A percentile compares a stretch with the other conserved stretches of the same genome.
phyloP scores from a whole-genome alignment of 2,113 vertebrate genomes.

The Xenopus borealis region DNA sequence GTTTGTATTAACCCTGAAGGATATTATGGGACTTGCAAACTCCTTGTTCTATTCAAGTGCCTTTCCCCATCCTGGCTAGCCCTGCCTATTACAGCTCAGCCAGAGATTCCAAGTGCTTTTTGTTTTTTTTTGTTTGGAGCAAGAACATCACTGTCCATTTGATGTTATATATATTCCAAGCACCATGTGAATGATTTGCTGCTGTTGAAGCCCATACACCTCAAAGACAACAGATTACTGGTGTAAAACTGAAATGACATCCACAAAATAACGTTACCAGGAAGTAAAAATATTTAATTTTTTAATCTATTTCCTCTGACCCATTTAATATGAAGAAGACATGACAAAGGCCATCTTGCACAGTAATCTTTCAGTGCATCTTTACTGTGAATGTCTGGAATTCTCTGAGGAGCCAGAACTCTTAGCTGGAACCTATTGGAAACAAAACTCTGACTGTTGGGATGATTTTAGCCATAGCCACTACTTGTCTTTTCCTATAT shows the following conservation, averaged over 20 bases:
- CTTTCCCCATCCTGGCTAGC: conserved; percentile 13
- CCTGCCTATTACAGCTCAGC: conserved; percentile 1
- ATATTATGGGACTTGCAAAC: background rate
- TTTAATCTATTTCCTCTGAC: no score
- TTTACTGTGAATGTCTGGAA: background rate
- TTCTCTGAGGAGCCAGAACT: background rate
- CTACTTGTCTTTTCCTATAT: no score
- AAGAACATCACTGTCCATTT: background rate
- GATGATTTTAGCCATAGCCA: no score
- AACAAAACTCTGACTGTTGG: no score
- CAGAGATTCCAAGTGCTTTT: background rate
- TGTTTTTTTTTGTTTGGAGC: background rate
- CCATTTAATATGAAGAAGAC: no score
- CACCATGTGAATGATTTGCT: background rate
- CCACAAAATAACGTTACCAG: no score
- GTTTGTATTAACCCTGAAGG: background rate
- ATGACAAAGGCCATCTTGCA: no score
- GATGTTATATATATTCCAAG: no score
- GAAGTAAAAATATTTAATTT: no score
- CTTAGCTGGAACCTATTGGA: no score
- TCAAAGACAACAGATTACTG: background rate
- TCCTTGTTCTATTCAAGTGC: conserved; percentile 21
- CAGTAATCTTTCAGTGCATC: background rate
- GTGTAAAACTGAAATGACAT: background rate
- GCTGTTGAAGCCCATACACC: background rate